Base-by-base conservation (phyloP, 2,888 invertebrate species). In the Zootermopsis nevadensis region DNA sequence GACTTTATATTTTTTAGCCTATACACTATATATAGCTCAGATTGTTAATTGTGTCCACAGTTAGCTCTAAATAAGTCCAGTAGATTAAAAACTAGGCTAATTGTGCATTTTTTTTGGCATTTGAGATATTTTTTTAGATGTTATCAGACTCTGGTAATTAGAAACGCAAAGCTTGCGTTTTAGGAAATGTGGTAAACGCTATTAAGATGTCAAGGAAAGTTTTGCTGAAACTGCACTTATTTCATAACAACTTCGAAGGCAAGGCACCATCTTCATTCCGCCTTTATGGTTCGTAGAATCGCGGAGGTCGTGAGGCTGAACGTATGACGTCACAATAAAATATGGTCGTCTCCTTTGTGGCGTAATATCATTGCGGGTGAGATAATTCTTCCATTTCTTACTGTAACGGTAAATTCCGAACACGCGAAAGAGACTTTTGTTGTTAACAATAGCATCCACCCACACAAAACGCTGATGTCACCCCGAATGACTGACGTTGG, bases 321-420 rank as follows among this genome's bases (percentile, higher is more conserved):
- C 79, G 53, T 27, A 3, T 66, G 79, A 79, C 79, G 79, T 79
- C 79, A 79, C 79, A 79, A 79, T 79, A 79, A 79, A 66, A 77
- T 69, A 22, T 30, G 69, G 19, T 33, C 31, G 35, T 79, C 79
- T 79, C 60, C 79, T n/a, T 55, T 38, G 79, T 79, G 79, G 60
- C 31, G 79, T 79, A 79, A 79, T 79, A 79, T 60, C 24, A 19
- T 4, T n/a, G 24, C 38, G 74, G 74, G 74, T 74, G 74, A 74
- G 38, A 74, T 22, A 33, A 69, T 69, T 69, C 69, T 22, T 6
- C 33, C 22, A 69, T 22, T 69, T 33, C 69, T 69, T 33, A 19
- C 69, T 69, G 31, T 69, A 74, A 74, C 74, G 74, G 74, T 38
- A 35, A 74, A 74, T 35, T 74, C 74, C 74, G 60, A 60, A 60